A percentile compares a stretch with the other conserved stretches of the same genome.
Evolutionary conservation across 2,797 vertebrate species (phyloP).

Genomic region (Apogon hyalosoma): DNA sequence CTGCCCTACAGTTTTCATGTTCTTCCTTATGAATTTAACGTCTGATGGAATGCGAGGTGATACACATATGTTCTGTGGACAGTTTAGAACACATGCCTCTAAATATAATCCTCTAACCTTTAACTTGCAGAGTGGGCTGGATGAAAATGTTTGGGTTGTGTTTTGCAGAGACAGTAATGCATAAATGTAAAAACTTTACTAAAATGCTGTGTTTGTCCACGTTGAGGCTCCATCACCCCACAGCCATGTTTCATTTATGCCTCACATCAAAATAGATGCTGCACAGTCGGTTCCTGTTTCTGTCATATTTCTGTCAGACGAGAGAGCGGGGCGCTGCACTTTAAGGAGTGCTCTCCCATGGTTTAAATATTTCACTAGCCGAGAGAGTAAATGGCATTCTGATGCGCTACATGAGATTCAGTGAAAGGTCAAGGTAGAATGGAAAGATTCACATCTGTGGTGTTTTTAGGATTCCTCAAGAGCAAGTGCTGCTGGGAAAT

Average conservation of each 20-base stretch:
- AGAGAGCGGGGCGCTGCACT: conserved; percentile 49
- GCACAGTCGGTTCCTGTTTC: conserved; percentile 24
- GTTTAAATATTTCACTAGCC: conserved; percentile 83
- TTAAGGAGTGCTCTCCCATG: conserved; percentile 50
- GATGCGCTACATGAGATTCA: conserved; percentile 70
- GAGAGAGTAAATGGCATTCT: conserved; percentile 72
- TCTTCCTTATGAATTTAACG: conserved; percentile 27
- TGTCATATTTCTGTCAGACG: conserved; percentile 47
- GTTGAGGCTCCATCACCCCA: conserved; percentile 17
- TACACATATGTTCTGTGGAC: conserved; percentile 27
- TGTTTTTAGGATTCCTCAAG: conserved; percentile 63
- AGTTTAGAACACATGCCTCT: conserved; percentile 23
- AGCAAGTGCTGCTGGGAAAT: conserved; percentile 73
- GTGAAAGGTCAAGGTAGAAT: conserved; percentile 78
- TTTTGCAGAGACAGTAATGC: conserved; percentile 34
- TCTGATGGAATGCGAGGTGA: conserved; percentile 37
- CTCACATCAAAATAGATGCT: conserved; percentile 46
- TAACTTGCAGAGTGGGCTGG: conserved; percentile 9
- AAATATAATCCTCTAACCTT: conserved; percentile 7
- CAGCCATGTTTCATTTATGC: conserved; percentile 69
- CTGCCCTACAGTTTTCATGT: conserved; percentile 1
- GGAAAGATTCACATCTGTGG: conserved; percentile 75
- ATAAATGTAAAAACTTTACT: conserved; percentile 26
- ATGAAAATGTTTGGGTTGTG: conserved; percentile 18
- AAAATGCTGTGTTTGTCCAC: conserved; percentile 50